Base-by-base conservation (phyloP, 2,113 vertebrate genomes). In the Elachura formosa region DNA sequence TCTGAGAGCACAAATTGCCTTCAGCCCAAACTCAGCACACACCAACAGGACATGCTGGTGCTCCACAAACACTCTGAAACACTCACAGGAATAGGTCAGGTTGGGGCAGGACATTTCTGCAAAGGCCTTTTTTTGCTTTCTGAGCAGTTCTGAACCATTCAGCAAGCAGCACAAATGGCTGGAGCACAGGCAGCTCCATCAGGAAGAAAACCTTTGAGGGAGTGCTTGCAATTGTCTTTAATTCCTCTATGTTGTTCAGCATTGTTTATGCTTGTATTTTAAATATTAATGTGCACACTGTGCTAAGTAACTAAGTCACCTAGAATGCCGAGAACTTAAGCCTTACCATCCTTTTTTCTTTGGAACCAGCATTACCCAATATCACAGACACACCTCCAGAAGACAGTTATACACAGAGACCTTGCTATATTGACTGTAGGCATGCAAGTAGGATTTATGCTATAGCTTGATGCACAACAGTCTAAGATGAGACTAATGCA, bases 1-100 rank as follows among this genome's bases (percentile, higher is more conserved):
- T 11, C 58, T 1, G 0, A 56, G 45, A 18, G 13, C 7, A 66
- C 0, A 0, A 56, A 77, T 23, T 18, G 23, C 21, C 29, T 46
- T 28, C 38, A 81, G 29, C 31, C 12, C 20, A 3, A 73, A 85
- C 34, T 46, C 49, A 49, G 25, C 4, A 1, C 8, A 40, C 15
- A n/a, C 24, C 52, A 69, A 12, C 36, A 55, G 56, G 26, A 48
- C 19, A 33, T 0, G 2, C 2, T 16, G 21, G 33, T 12, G 23
- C n/a, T 48, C 3, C 0, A 31, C 3, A 0, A 62, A 67, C 24
- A 45, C 11, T 31, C 12, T n/a, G 26, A 24, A 64, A 43, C 2
- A 2, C 2, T 12, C 73, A 62, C 41, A 77, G 38, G 7, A 92
- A 56, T 8, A 46, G 13, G 38, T 64, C 73, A 84, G 62, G 61